phyloP scores from a whole-genome alignment of 2,113 vertebrate genomes.

The Xenopus tropicalis region UCB_Xtro_10.0 CM004448.2:116981501-116982000 shows the following conservation, averaged over 20 bases:
- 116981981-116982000: neutral
- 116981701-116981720: neutral
- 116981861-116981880: conserved; percentile 31
- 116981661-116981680: neutral
- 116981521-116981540: too few relatives aligned
- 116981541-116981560: too few relatives aligned
- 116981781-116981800: conserved; percentile 9
- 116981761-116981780: conserved; percentile 2
- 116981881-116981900: conserved; percentile 23
- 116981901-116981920: neutral
- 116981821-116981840: conserved; percentile 8
- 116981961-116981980: neutral
- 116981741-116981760: conserved; percentile 8
- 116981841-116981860: conserved; percentile 6
- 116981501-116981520: too few relatives aligned
- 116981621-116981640: too few relatives aligned
- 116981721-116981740: neutral
- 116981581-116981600: too few relatives aligned
- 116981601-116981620: too few relatives aligned
- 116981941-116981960: neutral
- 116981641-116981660: too few relatives aligned
- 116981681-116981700: neutral
- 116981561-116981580: too few relatives aligned
- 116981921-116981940: conserved; percentile 14
- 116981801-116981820: conserved; percentile 33